Percentiles rank a stretch among this genome's conserved stretches.
These are phyloP conservation scores for Poecilia wingei DNA, from an alignment of 2,797 vertebrate species.

Conservation along the genomic window DNA sequence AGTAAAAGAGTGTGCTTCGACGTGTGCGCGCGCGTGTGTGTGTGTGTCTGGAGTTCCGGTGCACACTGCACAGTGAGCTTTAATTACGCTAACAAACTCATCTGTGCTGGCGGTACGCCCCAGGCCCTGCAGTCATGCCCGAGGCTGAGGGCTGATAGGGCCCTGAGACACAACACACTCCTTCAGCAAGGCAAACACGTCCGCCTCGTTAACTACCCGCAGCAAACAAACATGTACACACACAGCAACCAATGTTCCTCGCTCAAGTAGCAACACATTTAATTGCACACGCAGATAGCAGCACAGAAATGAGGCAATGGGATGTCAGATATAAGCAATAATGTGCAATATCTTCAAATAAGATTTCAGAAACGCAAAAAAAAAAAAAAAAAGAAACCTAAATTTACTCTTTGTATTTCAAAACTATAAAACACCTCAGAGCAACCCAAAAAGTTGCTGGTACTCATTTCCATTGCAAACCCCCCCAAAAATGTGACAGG, in stretches of 20 bases:
- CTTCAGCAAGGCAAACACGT: slow-evolving; percentile 74
- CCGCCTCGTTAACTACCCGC: slow-evolving; percentile 76
- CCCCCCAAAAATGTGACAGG: not conserved
- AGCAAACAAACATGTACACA: slow-evolving; percentile 64
- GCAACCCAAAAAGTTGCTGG: not conserved
- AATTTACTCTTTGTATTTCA: slow-evolving; percentile 30
- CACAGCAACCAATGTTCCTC: slow-evolving; percentile 38
- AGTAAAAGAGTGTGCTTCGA: slow-evolving; percentile 55
- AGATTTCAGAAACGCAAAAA: slow-evolving; percentile 48
- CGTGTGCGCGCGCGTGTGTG: slow-evolving; percentile 16
- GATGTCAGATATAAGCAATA: slow-evolving; percentile 73
- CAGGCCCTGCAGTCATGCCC: slow-evolving; percentile 79
- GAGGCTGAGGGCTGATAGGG: slow-evolving; percentile 81
- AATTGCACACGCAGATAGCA: slow-evolving; percentile 25
- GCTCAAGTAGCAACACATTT: slow-evolving; percentile 51
- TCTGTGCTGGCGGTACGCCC: slow-evolving; percentile 75
- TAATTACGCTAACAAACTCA: slow-evolving; percentile 85
- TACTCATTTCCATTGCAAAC: not conserved
- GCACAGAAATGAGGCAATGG: slow-evolving; percentile 74
- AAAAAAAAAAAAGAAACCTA: not conserved
- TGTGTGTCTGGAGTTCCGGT: slow-evolving; percentile 51
- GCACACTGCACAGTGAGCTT: slow-evolving; percentile 70
- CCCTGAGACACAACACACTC: slow-evolving; percentile 81
- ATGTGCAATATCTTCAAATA: slow-evolving; percentile 68
- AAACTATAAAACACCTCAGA: not conserved